Base-by-base conservation (phyloP, 2,888 invertebrate genomes). In the Tetropium fuscum region DNA sequence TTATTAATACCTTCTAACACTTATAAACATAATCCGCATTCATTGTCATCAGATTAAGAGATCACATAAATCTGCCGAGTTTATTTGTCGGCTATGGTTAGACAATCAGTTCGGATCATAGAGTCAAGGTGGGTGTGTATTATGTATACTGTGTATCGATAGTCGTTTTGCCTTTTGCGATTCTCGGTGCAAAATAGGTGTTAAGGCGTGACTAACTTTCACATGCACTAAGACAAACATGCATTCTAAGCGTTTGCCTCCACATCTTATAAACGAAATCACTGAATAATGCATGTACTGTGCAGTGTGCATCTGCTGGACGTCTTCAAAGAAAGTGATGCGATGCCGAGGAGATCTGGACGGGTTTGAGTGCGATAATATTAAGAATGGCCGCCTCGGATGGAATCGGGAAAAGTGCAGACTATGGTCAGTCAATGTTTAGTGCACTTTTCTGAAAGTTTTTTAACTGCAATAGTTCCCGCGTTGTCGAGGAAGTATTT, bases 171-270 rank as follows among this genome's bases (percentile, higher is more conserved):
- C 67, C 65, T 69, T 70, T 67, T 65, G 64, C 66, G 64, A 67
- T 61, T 63, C 64, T 58, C 58, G 45, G 64, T 61, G 64, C 56
- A 53, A 60, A 68, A 66, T 71, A 68, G 69, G 69, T 70, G 68
- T 67, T 62, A 66, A 70, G 69, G 70, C 68, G 72, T 69, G 72
- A 71, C 69, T 55, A 55, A 63, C 70, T 71, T 70, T 70, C 68
- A 70, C 71, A 61, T 60, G 60, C 59, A 63, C 60, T 62, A 61
- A 63, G 63, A 63, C 60, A 64, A 62, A 70, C 58, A 64, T 63
- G 60, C 60, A 58, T 63, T 62, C 63, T 53, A 48, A 53, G 53
- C 59, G 60, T 60, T 66, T 60, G 63, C 56, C 54, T 60, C 51
- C 53, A 58, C 56, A 60, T 63, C 60, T 63, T 22, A 15, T 38